Percentiles rank a stretch among this genome's conserved stretches.
Conservation (phyloP, 2,113 vertebrate genomes). For the Stigmatopora argus region DNA sequence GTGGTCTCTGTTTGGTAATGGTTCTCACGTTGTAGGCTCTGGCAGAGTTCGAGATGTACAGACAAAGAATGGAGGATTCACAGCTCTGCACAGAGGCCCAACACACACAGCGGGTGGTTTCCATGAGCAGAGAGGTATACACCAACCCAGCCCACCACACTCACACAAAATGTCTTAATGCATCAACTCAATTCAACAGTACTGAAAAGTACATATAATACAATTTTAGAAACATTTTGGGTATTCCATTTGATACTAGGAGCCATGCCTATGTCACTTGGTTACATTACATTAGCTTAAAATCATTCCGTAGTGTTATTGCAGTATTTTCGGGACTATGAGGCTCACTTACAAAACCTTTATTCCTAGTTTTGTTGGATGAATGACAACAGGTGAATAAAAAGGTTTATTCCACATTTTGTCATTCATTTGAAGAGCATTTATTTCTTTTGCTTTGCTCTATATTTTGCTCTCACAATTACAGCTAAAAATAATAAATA, state of each 20-base stretch:
- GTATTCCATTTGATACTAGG: background rate
- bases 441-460: too few relatives aligned
- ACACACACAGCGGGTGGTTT: constrained; percentile 89
- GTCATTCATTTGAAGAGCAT: too few relatives aligned
- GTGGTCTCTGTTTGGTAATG: background rate
- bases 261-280: background rate
- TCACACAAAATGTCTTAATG: background rate
- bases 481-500: too few relatives aligned
- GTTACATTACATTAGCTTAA: background rate
- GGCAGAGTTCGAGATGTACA: constrained; percentile 92
- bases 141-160: background rate
- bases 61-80: constrained; percentile 88
- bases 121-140: constrained; percentile 76
- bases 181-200: background rate
- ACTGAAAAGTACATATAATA: background rate
- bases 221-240: background rate
- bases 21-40: constrained; percentile 70
- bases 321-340: too few relatives aligned
- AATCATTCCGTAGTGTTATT: too few relatives aligned
- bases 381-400: too few relatives aligned
- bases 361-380: too few relatives aligned
- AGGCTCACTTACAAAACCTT: too few relatives aligned
- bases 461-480: too few relatives aligned
- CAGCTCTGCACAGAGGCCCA: constrained; percentile 93
- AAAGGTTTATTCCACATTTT: too few relatives aligned